Base-by-base conservation (phyloP, 1,140 invertebrate genomes). In the Papilio polyxenes region DNA sequence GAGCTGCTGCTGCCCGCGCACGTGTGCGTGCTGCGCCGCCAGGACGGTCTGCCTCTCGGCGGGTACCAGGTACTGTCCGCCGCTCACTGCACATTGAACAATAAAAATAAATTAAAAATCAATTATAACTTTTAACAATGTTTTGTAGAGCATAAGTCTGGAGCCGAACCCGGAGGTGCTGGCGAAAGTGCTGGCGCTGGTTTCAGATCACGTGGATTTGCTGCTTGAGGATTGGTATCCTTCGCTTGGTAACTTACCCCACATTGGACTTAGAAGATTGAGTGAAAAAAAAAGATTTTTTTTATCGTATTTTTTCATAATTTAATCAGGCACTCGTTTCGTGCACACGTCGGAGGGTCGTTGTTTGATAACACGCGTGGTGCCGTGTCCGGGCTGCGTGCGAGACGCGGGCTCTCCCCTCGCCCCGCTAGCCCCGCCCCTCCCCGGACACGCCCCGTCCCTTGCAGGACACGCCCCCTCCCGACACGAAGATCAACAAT, bases 161-260 rank as follows among this genome's bases (percentile, higher is more conserved):
- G 97, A 97, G 89, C 98, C 96, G 72, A 97, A 96, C 82, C 95
- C 96, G 62, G 97, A 97, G 93, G 96, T 96, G 84, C 96, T 98
- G 80, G 97, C 98, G 0, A 98, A 98, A 89, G 91, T 99, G 17
- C 90, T 99, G 72, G 97, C 98, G 0, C 93, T 99, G 20, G 96
- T 98, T n/a, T 98, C 99, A 0, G 98, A 99, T 92, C 98, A 99
- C 90, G 98, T 99, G 86, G 99, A 99, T 92, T 97, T 98, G 77
- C 93, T 99, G 37, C 93, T 99, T 0, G 99, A 99, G 93, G 99
- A 99, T 93, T 99, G 99, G 99, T 99, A 99, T 95, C 98, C 98
- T 0, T 98, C 98, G 0, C 95, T 99, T 72, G 97, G 94, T 95
- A 40, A 87, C 89, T 83, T 5, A 44, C 15, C 1, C 86, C 95